phyloP scores from a whole-genome alignment of 2,113 vertebrate species.

The Ochotona princeps region DNA sequence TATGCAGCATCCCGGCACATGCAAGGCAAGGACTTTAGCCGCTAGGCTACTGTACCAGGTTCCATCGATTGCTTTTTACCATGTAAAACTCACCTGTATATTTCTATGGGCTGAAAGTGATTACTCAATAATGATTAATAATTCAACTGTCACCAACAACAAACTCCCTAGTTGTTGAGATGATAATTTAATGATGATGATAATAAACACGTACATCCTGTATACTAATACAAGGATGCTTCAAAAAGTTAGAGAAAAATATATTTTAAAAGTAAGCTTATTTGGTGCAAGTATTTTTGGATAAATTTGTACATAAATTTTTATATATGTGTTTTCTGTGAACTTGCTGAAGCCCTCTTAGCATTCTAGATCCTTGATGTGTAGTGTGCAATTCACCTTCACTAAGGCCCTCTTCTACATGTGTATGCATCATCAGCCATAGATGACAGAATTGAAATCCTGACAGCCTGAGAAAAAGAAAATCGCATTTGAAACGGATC shows the following conservation, averaged over 20 bases:
- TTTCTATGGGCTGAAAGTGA: not conserved
- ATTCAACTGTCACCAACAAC: not conserved
- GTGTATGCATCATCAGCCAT: not conserved
- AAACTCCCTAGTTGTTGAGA: not conserved
- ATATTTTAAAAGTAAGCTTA: no score
- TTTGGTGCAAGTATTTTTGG: no score
- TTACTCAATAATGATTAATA: not conserved
- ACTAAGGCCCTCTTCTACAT: not conserved
- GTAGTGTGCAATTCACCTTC: not conserved
- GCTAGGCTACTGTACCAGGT: no score
- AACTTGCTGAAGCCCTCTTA: not conserved
- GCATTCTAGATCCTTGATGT: not conserved
- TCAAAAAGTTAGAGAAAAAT: no score
- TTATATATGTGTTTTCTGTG: no score
- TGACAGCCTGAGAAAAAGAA: not conserved
- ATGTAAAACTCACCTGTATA: not conserved
- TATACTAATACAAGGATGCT: no score
- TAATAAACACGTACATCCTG: not conserved
- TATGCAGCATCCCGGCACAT: no score
- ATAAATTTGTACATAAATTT: no score
- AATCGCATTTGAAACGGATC: not conserved
- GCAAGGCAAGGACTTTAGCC: no score
- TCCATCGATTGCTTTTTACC: slow-evolving; percentile 34
- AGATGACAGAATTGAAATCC: not conserved
- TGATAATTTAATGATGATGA: not conserved